These are phyloP conservation scores for Eurytoma adleriae DNA, from an alignment of 2,888 invertebrate species.

Conservation along the genomic window DNA sequence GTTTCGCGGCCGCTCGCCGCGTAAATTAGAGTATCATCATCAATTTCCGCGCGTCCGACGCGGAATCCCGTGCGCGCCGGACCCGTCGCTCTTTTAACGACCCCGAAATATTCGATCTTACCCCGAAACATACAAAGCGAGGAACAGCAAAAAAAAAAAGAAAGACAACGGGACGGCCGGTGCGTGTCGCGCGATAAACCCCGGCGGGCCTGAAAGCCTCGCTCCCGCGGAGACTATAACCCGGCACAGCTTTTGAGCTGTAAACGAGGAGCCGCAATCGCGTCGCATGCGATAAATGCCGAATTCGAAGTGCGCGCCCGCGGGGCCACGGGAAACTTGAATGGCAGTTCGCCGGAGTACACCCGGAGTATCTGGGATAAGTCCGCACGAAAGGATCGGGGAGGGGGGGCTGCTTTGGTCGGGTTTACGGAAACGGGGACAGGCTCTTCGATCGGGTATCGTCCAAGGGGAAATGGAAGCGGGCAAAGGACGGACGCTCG, in stretches of 20 bases:
- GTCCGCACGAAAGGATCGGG: background rate
- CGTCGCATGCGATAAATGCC: conserved; percentile 19
- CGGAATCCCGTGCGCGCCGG: too few relatives aligned
- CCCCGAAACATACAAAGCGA: too few relatives aligned
- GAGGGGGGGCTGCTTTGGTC: background rate
- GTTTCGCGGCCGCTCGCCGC: too few relatives aligned
- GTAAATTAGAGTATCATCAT: too few relatives aligned
- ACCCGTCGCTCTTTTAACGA: too few relatives aligned
- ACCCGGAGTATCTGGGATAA: background rate
- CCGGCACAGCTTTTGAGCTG: background rate
- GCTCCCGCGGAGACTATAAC: background rate
- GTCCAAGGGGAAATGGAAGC: too few relatives aligned
- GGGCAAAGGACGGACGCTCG: too few relatives aligned
- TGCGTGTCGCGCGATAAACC: background rate
- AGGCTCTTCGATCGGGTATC: background rate
- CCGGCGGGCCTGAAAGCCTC: background rate
- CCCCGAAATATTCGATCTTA: too few relatives aligned
- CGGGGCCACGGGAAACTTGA: conserved; percentile 24
- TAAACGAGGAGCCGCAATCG: conserved; percentile 13
- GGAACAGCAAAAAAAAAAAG: too few relatives aligned
- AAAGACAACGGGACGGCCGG: too few relatives aligned
- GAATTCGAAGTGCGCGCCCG: conserved; percentile 14
- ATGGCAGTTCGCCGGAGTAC: conserved; percentile 24
- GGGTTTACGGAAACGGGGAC: background rate
- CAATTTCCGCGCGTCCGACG: too few relatives aligned